Percentiles rank a stretch among this genome's conserved stretches.
These are phyloP conservation scores for Drosophila setifemur DNA, from an alignment of 1,140 invertebrate species.

Conservation along the genomic window DNA sequence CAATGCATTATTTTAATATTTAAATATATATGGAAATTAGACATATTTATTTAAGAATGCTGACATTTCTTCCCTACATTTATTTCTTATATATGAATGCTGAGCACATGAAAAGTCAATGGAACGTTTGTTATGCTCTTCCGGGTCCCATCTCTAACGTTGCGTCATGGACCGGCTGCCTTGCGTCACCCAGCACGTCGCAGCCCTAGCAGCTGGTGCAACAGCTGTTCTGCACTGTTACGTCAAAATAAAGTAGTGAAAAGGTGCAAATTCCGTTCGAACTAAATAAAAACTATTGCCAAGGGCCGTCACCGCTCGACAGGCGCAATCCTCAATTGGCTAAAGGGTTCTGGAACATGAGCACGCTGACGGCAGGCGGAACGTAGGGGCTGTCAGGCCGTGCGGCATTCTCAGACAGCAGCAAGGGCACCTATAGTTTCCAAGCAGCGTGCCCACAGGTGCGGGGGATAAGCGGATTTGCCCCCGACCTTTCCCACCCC, in stretches of 20 bases:
- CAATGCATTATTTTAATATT: too few species aligned
- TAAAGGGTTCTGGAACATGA: slow-evolving; percentile 12
- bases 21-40: too few species aligned
- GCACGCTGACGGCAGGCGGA: neutral
- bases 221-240: slow-evolving; percentile 66
- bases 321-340: neutral
- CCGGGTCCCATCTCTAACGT: neutral
- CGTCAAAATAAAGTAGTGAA: slow-evolving; percentile 65
- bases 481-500: neutral
- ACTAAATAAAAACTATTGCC: slow-evolving; percentile 40
- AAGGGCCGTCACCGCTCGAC: neutral
- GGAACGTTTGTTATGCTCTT: too few species aligned
- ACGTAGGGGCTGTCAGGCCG: slow-evolving; percentile 18
- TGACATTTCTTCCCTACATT: too few species aligned
- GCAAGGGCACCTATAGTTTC: neutral
- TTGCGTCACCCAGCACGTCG: slow-evolving; percentile 19
- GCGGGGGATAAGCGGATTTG: neutral
- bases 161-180: neutral
- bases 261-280: slow-evolving; percentile 33
- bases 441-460: neutral
- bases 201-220: slow-evolving; percentile 31
- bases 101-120: neutral
- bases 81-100: neutral
- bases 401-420: neutral
- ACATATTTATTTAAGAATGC: too few species aligned